Base-by-base conservation (phyloP, 1,140 invertebrate species). In the Zaprionus inermis region DNA sequence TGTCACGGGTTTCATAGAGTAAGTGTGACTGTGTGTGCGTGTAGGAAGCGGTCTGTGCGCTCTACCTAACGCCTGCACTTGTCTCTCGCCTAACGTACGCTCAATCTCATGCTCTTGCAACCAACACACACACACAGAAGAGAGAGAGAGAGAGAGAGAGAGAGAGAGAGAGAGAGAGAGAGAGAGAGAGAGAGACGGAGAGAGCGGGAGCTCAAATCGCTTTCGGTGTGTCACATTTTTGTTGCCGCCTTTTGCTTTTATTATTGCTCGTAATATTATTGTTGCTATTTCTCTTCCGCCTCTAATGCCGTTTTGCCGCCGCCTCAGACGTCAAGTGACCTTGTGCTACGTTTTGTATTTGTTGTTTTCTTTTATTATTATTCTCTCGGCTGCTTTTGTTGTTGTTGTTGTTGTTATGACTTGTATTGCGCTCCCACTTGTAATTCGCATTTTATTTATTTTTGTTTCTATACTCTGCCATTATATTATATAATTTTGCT, bases 141-240 rank as follows among this genome's bases (percentile, higher is more conserved):
- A n/a, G n/a, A n/a, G n/a, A n/a, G n/a, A 2, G 24, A 3, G 3
- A 28, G 24, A 28, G 24, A 28, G 24, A 28, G 24, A 28, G 24
- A 28, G 24, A 28, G 24, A 4, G 24, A 28, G 24, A 28, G 22
- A 24, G 22, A 24, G 22, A 24, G 22, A 1, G 24, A 3, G 24
- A 28, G 24, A 28, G 24, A 28, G 24, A 28, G 24, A 24, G 22
- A 24, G 22, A 1, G 22, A 41, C n/a, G 16, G n/a, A n/a, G 14
- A 41, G 3, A 41, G 38, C 6, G 14, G 7, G 38, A 41, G 63
- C 66, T 70, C 66, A 67, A 65, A 64, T 68, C 68, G 82, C 76
- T 82, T 77, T 88, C 69, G 82, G 82, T 88, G 82, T 86, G 82
- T 86, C 83, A 86, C 82, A 86, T 76, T 82, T 81, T 78, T 69